These are phyloP conservation scores for Alouatta palliata DNA, from an alignment of 2,113 vertebrate genomes.

Conservation along the genomic window DNA sequence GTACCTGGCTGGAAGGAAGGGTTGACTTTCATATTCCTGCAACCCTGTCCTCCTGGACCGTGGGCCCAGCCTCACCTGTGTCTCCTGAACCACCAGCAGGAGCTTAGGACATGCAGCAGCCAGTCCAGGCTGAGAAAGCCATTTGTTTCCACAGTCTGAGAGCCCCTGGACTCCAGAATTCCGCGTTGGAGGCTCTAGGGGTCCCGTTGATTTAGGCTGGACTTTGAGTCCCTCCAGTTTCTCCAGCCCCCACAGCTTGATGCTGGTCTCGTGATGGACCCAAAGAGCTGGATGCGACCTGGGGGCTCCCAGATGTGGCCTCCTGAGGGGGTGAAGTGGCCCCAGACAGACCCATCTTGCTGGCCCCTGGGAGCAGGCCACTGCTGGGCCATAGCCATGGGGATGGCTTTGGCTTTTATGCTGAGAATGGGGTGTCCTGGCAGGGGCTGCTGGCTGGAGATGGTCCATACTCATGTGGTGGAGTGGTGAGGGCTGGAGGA, in stretches of 20 bases:
- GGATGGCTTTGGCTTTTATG: background rate
- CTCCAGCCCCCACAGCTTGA: background rate
- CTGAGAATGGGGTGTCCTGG: accelerated
- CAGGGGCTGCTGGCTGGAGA: too few relatives aligned
- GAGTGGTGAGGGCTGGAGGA: background rate
- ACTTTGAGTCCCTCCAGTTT: background rate
- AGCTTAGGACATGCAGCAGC: background rate
- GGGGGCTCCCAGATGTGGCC: background rate
- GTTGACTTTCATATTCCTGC: background rate
- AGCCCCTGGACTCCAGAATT: background rate
- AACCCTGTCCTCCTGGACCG: background rate
- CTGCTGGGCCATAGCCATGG: background rate
- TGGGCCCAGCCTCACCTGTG: background rate
- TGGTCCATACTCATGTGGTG: accelerated
- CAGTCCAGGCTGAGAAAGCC: background rate
- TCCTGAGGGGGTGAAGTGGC: background rate
- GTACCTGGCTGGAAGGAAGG: background rate
- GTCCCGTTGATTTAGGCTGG: too few relatives aligned
- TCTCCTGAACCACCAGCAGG: background rate
- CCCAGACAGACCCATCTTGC: background rate
- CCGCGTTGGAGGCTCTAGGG: background rate
- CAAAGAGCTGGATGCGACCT: background rate
- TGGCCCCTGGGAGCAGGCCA: background rate
- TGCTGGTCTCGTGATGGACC: background rate
- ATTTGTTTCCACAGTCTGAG: background rate